Conservation (phyloP, 1,140 invertebrate species). For the Formica selysi region DNA sequence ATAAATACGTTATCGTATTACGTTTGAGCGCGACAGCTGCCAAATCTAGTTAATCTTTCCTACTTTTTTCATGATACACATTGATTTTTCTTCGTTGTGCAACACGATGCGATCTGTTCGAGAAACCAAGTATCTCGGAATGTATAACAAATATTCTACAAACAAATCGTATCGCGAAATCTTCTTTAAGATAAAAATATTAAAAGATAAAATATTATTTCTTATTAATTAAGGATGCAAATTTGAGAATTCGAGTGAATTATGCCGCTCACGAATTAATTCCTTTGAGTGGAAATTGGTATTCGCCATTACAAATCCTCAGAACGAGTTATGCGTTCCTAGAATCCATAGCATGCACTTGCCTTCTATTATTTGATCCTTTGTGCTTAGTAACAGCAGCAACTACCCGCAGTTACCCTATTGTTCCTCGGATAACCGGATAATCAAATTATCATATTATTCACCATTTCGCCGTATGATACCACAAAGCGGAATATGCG, state of each 20-base stretch:
- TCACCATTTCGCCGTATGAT: constrained; percentile 59
- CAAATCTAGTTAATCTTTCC: constrained; percentile 55
- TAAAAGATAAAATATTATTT: background rate
- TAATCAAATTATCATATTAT: constrained; percentile 80
- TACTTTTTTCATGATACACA: constrained; percentile 23
- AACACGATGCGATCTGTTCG: constrained; percentile 3
- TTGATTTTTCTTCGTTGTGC: constrained; percentile 19
- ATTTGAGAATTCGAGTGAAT: constrained; percentile 16
- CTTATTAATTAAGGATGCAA: constrained; percentile 3
- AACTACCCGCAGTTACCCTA: constrained; percentile 79
- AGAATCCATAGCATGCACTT: constrained; percentile 67
- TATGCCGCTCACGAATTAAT: constrained; percentile 63
- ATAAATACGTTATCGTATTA: constrained; percentile 56
- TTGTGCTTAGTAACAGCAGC: constrained; percentile 71
- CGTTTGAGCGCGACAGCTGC: constrained; percentile 53
- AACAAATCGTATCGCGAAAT: background rate
- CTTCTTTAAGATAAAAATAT: too few relatives aligned
- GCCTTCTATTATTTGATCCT: constrained; percentile 71
- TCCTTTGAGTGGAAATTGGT: constrained; percentile 74
- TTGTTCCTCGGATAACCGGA: constrained; percentile 75
- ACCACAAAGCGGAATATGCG: constrained; percentile 52
- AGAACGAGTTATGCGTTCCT: constrained; percentile 77
- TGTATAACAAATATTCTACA: background rate
- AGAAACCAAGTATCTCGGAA: background rate
- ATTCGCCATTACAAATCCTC: constrained; percentile 75